Evolutionary conservation across 2,888 invertebrate genomes (phyloP), one percentile per base, ranked within the genome.

Genomic region (Nipponacmea schrenckii): DNA sequence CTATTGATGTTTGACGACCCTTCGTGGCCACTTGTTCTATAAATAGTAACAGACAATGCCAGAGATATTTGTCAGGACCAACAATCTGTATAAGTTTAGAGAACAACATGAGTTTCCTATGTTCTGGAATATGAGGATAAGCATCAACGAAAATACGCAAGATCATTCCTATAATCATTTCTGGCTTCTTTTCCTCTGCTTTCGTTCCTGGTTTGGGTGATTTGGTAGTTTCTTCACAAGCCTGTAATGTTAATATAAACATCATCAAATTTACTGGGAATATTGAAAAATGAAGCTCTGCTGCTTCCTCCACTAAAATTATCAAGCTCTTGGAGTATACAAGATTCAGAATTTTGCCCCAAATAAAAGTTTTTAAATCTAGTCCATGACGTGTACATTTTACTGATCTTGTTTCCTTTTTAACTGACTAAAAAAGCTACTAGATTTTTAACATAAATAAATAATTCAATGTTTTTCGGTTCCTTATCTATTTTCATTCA

Each of bases 111-210:
- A 93, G 89, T 70, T 96, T 91, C 64, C 98, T 92, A 88, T 99
- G 98, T 81, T 95, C 94, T 0, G 98, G 98, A 20, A 99, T 95
- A 89, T 98, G 96, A 0, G 95, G 91, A 64, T 97, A 92, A 0
- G 96, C 95, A 83, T 95, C 95, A 0, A 96, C 94, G 88, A 99
- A 98, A 64, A 97, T 95, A 64, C 96, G 92, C 26, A 96, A 90
- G 70, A 85, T 82, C 80, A 83, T 81, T 63, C 84, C 82, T 71
- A 84, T 81, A 44, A 85, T 77, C 62, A 81, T 82, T 48, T 81
- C 81, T 48, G 77, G 77, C 10, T 39, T 39, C 67, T 79, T 77
- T 72, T 80, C 67, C 76, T 71, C 45, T 76, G 80, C 45, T 17
- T 45, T 48, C 20, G 39, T 66, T 14, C 15, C 46, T 56, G 67